Percentiles rank a stretch among this genome's conserved stretches.
Conservation (phyloP, 2,888 invertebrate species). For the Melieria crassipennis region DNA sequence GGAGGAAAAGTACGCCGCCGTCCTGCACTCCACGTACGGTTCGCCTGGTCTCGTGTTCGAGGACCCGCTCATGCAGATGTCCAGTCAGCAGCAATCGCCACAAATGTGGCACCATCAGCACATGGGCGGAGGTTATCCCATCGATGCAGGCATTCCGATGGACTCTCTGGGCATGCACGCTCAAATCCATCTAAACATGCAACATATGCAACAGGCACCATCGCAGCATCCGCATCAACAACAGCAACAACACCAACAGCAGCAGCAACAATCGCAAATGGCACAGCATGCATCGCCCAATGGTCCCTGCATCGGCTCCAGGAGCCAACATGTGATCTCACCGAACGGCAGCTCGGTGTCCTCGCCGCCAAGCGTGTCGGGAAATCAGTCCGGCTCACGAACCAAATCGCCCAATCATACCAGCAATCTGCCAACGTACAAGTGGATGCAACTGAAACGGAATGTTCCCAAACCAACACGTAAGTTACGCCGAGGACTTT, state of each 20-base stretch:
- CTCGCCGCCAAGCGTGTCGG: constrained; percentile 31
- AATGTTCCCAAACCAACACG: constrained; percentile 94
- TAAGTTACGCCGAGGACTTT: constrained; percentile 66
- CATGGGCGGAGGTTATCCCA: constrained; percentile 44
- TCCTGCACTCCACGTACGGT: constrained; percentile 71
- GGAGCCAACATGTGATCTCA: constrained; percentile 60
- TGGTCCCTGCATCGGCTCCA: constrained; percentile 46
- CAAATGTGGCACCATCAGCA: constrained; percentile 61
- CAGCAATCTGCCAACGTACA: constrained; percentile 82
- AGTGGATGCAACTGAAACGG: constrained; percentile 99
- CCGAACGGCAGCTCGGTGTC: constrained; percentile 57
- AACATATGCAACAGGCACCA: constrained; percentile 40
- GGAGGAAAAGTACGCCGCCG: constrained; percentile 66
- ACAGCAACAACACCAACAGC: constrained; percentile 45
- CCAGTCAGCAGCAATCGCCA: constrained; percentile 52
- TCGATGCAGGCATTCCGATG: constrained; percentile 51
- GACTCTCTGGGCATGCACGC: constrained; percentile 57
- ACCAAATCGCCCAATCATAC: constrained; percentile 62
- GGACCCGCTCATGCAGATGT: constrained; percentile 58
- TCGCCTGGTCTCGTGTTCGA: constrained; percentile 53
- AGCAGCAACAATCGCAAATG: constrained; percentile 46
- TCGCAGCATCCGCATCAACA: constrained; percentile 43
- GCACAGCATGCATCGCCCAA: constrained; percentile 51
- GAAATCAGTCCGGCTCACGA: constrained; percentile 50
- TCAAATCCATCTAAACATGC: constrained; percentile 55